These are phyloP conservation scores for Hypocryptadius cinnamomeus DNA, from an alignment of 2,113 vertebrate species.

Conservation along the genomic window DNA sequence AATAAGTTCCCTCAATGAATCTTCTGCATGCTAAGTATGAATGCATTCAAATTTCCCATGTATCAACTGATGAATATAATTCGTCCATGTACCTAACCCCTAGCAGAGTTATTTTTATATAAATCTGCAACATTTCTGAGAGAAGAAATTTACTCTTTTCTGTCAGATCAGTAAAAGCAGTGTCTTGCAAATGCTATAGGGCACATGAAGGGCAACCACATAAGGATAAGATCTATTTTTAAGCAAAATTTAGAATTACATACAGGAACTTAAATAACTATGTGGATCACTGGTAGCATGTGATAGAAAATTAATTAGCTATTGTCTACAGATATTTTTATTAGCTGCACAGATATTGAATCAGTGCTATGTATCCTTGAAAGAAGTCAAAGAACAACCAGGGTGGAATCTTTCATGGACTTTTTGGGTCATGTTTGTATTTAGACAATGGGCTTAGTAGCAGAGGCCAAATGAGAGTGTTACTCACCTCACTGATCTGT, in stretches of 20 bases:
- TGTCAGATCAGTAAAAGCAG: neutral
- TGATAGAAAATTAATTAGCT: neutral
- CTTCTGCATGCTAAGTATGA: neutral
- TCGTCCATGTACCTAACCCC: neutral
- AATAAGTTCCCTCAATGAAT: neutral
- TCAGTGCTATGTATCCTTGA: neutral
- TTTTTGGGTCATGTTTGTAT: neutral
- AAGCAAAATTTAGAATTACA: slow-evolving; percentile 5
- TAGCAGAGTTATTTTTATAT: neutral
- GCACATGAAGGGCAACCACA: neutral
- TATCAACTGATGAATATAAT: neutral
- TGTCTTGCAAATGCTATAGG: neutral
- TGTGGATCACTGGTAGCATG: neutral
- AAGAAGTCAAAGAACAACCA: neutral
- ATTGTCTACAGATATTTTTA: neutral
- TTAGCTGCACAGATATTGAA: neutral
- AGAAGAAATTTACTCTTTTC: neutral
- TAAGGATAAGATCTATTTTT: neutral
- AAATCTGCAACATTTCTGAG: neutral
- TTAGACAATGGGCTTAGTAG: neutral
- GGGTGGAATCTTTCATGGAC: neutral
- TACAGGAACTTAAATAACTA: neutral
- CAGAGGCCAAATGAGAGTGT: neutral
- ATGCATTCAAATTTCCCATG: neutral
- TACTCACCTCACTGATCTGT: slow-evolving; percentile 77